Base-by-base conservation (phyloP, 1,140 invertebrate genomes). In the Holcopasites calliopsidis region DNA sequence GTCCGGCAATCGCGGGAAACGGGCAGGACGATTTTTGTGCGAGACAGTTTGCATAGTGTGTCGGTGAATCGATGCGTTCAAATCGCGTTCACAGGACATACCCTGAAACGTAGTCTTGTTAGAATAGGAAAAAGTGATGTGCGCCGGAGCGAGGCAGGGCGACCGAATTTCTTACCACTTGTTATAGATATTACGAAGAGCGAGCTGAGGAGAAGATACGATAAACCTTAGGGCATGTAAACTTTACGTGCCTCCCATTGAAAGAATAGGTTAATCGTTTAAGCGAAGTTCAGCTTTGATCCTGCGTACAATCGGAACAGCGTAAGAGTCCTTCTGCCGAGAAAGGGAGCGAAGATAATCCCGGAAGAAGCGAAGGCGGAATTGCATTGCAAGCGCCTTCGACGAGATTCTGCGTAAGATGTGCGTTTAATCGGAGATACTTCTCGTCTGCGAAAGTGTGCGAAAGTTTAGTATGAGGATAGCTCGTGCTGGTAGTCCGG, bases 1-100 rank as follows among this genome's bases (percentile, higher is more conserved):
- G n/a, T 21, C 28, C 18, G 52, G 73, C 40, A 54, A 18, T 76
- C 78, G 78, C 79, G 78, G 65, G 52, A 61, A 66, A 40, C 57
- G 21, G 21, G 23, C n/a, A 52, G 35, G 26, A 58, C 33, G 18
- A 21, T 18, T 13, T 13, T 33, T 11, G 21, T 28, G 13, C 7
- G 8, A 26, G 11, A 5, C 16, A 23, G 13, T 31, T 28, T 21
- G 18, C 5, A 5, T 6, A 21, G 10, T n/a, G 68, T 60, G 68
- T 61, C 21, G 13, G 28, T 64, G 55, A 73, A 74, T 66, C 38
- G 62, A 33, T 3, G 38, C n/a, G 49, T 40, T 35, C 28, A 18
- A 5, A 40, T 52, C 8, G 44, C 13, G 40, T 3, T n/a, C 10
- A 38, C 13, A 16, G 1, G 1, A 5, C n/a, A n/a, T 13, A 1